phyloP scores from a whole-genome alignment of 2,888 invertebrate genomes.

The Tiliacea aurago region DNA sequence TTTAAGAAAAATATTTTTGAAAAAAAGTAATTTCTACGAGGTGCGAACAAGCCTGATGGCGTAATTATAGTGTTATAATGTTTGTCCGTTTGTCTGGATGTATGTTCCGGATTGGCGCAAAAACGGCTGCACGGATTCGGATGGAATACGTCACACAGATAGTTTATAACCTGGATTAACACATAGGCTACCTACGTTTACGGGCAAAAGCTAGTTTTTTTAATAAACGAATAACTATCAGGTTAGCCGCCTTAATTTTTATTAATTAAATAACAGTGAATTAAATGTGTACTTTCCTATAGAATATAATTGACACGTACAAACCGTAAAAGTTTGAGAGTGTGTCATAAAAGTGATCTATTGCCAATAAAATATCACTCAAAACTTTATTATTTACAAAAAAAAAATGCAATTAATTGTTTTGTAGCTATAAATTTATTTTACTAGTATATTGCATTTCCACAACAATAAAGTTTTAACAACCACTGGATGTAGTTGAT shows the following conservation, averaged over 20 bases:
- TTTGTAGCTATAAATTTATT: slow-evolving; percentile 51
- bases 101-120: no score
- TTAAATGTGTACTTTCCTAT: background rate
- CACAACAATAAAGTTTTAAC: slow-evolving; percentile 54
- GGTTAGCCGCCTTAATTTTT: background rate
- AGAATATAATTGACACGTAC: slow-evolving; percentile 1
- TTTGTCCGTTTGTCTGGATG: no score
- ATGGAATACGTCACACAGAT: no score
- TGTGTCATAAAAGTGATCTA: slow-evolving; percentile 16
- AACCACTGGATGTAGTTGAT: slow-evolving; percentile 37
- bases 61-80: no score
- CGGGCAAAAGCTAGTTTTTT: background rate
- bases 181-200: no score
- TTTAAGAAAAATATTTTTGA: no score
- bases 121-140: no score
- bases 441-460: slow-evolving; percentile 39
- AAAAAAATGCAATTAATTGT: slow-evolving; percentile 37
- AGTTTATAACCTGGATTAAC: no score
- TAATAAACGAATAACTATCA: background rate
- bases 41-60: no score
- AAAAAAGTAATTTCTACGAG: no score
- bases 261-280: background rate
- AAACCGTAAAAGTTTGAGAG: slow-evolving; percentile 19
- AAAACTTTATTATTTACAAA: slow-evolving; percentile 33
- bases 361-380: slow-evolving; percentile 36